Conservation (phyloP, 2,113 vertebrate species). For the Barbus barbus region DNA sequence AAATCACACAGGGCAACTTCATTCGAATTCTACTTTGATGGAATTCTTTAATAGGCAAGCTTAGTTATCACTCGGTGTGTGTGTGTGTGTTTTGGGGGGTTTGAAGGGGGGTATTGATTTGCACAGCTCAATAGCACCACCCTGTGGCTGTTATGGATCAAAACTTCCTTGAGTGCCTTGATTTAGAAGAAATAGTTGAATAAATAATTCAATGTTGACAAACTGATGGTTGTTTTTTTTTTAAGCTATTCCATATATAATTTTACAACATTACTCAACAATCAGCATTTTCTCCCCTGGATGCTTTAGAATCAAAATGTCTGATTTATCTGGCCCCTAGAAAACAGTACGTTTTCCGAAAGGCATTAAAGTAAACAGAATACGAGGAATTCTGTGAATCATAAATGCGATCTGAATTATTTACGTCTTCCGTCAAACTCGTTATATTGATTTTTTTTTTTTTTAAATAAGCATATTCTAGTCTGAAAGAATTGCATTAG, state of each 20-base stretch:
- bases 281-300: not conserved
- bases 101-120: not conserved
- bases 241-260: not conserved
- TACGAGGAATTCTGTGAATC: not conserved
- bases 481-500: not conserved
- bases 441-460: not conserved
- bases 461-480: not conserved
- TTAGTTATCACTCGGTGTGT: slow-evolving; percentile 24
- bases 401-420: not conserved
- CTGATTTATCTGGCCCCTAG: not conserved
- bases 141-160: slow-evolving; percentile 14
- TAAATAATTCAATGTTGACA: slow-evolving; percentile 41
- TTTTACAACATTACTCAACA: not conserved
- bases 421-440: not conserved
- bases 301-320: not conserved
- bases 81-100: not conserved
- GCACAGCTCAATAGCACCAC: slow-evolving; percentile 53
- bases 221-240: slow-evolving; percentile 24
- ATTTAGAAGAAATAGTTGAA: not conserved
- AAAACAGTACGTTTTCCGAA: not conserved
- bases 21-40: slow-evolving; percentile 32
- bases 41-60: slow-evolving; percentile 35
- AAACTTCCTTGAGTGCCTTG: not conserved
- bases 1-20: slow-evolving; percentile 19
- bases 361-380: not conserved